These are phyloP conservation scores for Leuciscus idus DNA, from an alignment of 2,113 vertebrate species.

Conservation along the genomic window DNA sequence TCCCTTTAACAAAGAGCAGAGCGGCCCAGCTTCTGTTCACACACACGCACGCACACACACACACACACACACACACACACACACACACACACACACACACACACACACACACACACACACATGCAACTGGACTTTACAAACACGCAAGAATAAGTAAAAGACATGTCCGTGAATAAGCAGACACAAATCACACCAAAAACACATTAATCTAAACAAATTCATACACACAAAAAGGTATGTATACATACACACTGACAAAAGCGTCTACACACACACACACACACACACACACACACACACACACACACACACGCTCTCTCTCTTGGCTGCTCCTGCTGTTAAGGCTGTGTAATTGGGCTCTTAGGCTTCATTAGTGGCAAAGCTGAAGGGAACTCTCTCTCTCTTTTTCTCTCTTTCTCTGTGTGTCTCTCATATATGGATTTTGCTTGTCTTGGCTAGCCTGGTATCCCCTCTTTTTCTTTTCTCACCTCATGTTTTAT, in stretches of 20 bases:
- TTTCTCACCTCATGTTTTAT: not conserved
- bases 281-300: constrained; percentile 29
- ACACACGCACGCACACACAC: not conserved
- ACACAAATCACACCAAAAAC: constrained; percentile 16
- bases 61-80: not conserved
- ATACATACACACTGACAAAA: constrained; percentile 29
- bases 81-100: not conserved
- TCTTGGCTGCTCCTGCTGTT: constrained; percentile 55
- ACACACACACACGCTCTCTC: constrained; percentile 14
- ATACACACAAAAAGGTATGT: constrained; percentile 37
- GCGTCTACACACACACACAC: constrained; percentile 27
- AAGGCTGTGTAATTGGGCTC: constrained; percentile 63
- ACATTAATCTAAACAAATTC: constrained; percentile 9
- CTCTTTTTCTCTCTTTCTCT: not conserved
- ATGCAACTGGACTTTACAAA: not conserved
- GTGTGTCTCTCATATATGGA: constrained; percentile 14
- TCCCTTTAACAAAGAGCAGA: constrained; percentile 60
- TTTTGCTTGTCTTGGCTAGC: constrained; percentile 49
- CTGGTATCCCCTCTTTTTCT: not conserved
- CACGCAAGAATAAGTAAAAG: constrained; percentile 2
- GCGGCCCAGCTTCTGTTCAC: constrained; percentile 60
- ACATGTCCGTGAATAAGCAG: constrained; percentile 14
- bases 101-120: not conserved
- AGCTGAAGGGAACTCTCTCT: constrained; percentile 48
- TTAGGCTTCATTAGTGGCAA: constrained; percentile 63